Percentiles rank a stretch among this genome's conserved stretches.
Evolutionary conservation across 2,797 vertebrate species (phyloP).

Genomic region (Pelobates cultripes): DNA sequence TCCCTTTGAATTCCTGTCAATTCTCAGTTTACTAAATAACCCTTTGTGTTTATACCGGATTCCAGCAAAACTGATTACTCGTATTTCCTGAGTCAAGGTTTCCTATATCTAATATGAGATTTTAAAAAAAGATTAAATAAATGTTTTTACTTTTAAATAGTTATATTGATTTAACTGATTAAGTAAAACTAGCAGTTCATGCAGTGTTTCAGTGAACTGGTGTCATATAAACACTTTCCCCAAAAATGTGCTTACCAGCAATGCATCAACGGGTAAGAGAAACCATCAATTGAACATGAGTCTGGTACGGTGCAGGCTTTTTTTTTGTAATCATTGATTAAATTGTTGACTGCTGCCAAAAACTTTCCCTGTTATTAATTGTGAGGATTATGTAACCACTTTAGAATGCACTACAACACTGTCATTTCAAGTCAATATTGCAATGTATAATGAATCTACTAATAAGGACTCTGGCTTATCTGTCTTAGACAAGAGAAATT

Average conservation of each 20-base stretch:
- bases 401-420: constrained; percentile 28
- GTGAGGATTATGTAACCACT: constrained; percentile 34
- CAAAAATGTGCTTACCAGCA: not conserved
- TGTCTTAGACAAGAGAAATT: constrained; percentile 40
- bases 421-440: constrained; percentile 48
- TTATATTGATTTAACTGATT: too few relatives aligned
- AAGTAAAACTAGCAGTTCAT: too few relatives aligned
- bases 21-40: too few relatives aligned
- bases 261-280: not conserved
- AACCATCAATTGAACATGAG: not conserved
- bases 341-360: constrained; percentile 28
- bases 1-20: too few relatives aligned
- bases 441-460: constrained; percentile 47
- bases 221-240: not conserved
- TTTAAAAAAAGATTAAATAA: too few relatives aligned
- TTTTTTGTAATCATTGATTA: constrained; percentile 42
- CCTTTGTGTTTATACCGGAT: too few relatives aligned
- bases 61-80: too few relatives aligned
- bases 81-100: too few relatives aligned
- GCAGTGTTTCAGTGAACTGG: too few relatives aligned
- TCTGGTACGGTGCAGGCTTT: not conserved
- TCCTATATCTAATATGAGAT: too few relatives aligned
- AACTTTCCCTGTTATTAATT: constrained; percentile 31
- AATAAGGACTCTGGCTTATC: constrained; percentile 50
- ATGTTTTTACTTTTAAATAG: too few relatives aligned